phyloP scores from a whole-genome alignment of 2,113 vertebrate genomes.

The Charina bottae region DNA sequence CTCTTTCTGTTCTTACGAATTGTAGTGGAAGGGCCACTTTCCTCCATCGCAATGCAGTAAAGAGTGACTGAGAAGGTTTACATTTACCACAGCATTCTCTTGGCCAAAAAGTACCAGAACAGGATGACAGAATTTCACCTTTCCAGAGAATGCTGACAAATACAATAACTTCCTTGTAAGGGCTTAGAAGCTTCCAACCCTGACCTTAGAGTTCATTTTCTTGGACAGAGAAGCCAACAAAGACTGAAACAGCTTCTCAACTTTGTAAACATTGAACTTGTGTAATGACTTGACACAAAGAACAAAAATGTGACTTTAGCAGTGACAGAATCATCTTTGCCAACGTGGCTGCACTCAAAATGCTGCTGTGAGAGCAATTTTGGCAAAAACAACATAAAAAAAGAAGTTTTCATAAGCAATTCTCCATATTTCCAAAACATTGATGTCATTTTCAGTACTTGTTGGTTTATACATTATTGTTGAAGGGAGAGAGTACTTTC shows the following conservation, averaged over 20 bases:
- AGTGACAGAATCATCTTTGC: not conserved
- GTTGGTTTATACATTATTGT: not conserved
- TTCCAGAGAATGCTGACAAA: not conserved
- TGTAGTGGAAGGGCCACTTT: not conserved
- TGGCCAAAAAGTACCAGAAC: not conserved
- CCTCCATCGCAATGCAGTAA: not conserved
- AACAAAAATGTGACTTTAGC: not conserved
- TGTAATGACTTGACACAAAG: not conserved
- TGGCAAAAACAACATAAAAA: not conserved
- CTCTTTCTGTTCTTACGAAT: not conserved
- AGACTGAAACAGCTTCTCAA: not conserved
- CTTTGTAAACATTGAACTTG: conserved; percentile 1
- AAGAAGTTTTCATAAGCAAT: not conserved
- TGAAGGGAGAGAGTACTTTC: not conserved
- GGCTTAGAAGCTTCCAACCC: not conserved
- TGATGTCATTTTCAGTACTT: not conserved
- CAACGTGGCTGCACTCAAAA: not conserved
- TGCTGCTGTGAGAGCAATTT: not conserved
- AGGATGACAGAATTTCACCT: not conserved
- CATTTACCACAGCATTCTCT: not conserved
- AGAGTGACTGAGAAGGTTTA: not conserved
- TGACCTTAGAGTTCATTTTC: not conserved
- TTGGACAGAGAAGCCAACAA: not conserved
- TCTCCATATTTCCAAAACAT: not conserved
- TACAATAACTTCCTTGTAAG: conserved; percentile 1